Evolutionary conservation across 1,140 invertebrate genomes (phyloP).

Genomic region (Venustaconcha ellipsiformis): DNA sequence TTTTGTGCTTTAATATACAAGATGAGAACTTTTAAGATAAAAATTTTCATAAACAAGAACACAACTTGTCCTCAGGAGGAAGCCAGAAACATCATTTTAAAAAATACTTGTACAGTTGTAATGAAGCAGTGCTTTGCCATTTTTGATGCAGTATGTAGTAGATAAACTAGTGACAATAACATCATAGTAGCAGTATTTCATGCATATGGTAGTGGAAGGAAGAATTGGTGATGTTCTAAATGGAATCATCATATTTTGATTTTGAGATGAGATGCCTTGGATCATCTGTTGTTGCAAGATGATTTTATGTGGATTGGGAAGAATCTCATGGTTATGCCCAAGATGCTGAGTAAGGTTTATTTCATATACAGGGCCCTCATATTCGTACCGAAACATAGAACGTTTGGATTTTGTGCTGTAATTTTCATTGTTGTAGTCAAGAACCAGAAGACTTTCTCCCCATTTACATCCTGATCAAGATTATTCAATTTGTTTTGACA

Average conservation of each 20-base stretch:
- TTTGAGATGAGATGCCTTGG: neutral
- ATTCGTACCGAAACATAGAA: neutral
- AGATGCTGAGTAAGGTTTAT: neutral
- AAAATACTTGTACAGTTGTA: no score
- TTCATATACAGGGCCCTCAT: neutral
- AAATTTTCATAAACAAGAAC: no score
- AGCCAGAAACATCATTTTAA: no score
- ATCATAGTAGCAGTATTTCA: no score
- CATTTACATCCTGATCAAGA: slow-evolving; percentile 1
- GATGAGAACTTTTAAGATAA: no score
- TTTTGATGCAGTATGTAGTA: no score
- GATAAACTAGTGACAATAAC: no score
- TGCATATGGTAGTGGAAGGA: no score
- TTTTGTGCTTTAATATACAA: no score
- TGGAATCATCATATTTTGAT: slow-evolving; percentile 4
- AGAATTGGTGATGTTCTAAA: no score
- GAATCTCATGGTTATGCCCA: neutral
- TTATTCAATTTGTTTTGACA: slow-evolving; percentile 9
- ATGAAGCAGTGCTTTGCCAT: no score
- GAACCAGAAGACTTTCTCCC: slow-evolving; percentile 1
- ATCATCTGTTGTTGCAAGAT: neutral
- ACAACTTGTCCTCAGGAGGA: no score
- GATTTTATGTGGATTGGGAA: slow-evolving; percentile 3
- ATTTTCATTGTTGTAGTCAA: neutral
- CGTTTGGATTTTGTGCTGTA: neutral